Conservation (phyloP, 2,113 vertebrate species). For the Gymnobelideus leadbeateri region DNA sequence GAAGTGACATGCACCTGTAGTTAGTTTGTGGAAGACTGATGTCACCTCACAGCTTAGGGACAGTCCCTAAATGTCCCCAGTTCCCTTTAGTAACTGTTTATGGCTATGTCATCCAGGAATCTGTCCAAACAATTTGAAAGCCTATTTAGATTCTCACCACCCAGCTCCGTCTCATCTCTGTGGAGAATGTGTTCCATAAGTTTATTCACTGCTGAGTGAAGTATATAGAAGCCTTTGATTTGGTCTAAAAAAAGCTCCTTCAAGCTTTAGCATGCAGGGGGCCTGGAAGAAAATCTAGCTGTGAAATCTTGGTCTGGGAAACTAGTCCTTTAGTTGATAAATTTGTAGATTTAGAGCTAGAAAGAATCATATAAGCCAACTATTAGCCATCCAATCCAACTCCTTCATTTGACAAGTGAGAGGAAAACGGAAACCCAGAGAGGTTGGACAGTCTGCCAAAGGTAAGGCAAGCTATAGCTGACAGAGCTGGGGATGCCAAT, state of each 20-base stretch:
- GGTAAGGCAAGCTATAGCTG: background rate
- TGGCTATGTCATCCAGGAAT: background rate
- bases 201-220: background rate
- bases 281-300: background rate
- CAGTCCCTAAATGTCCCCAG: background rate
- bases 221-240: background rate
- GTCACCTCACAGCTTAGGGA: background rate
- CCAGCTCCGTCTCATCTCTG: background rate
- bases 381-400: background rate
- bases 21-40: background rate
- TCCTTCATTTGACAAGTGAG: background rate
- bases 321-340: background rate
- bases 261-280: background rate
- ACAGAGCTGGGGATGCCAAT: background rate
- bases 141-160: background rate
- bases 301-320: background rate
- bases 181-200: background rate
- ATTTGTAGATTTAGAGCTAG: background rate
- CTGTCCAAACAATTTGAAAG: background rate
- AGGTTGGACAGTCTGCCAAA: background rate
- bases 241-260: background rate
- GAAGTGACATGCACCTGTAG: background rate
- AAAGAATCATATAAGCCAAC: background rate
- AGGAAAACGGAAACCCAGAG: background rate
- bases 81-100: background rate